Evolutionary conservation across 2,113 vertebrate genomes (phyloP).

Genomic region (Elephas maximus): DNA sequence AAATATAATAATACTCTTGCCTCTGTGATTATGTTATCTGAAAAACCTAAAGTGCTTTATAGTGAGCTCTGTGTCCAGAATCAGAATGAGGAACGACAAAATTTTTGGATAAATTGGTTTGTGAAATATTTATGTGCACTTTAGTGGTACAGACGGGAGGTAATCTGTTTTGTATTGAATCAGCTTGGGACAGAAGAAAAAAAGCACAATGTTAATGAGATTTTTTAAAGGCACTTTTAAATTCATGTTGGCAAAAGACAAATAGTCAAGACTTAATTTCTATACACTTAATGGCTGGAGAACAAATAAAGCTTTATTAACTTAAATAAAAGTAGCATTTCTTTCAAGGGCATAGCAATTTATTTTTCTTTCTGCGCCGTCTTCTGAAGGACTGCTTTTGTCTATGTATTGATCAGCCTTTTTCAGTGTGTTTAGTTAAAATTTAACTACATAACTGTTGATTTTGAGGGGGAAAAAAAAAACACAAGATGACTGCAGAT

Average conservation of each 20-base stretch:
- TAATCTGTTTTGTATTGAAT: conserved; percentile 91
- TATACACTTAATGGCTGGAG: conserved; percentile 88
- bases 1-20: conserved; percentile 74
- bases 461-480: neutral
- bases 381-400: conserved; percentile 77
- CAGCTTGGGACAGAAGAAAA: conserved; percentile 80
- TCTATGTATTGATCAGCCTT: conserved; percentile 72
- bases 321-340: conserved; percentile 88
- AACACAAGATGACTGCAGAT: neutral
- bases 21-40: conserved; percentile 80
- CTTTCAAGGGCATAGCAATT: conserved; percentile 87
- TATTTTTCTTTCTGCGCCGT: conserved; percentile 81
- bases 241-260: conserved; percentile 91
- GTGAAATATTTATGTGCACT: conserved; percentile 92
- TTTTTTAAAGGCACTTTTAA: conserved; percentile 91
- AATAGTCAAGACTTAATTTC: conserved; percentile 91
- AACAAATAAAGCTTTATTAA: conserved; percentile 90
- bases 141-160: conserved; percentile 88
- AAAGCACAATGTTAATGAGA: conserved; percentile 88
- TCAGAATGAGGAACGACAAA: conserved; percentile 88
- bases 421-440: conserved; percentile 39
- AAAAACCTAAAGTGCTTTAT: conserved; percentile 85
- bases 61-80: conserved; percentile 84
- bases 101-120: conserved; percentile 91
- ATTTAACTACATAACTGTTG: conserved; percentile 58